These are phyloP conservation scores for Melinaea marsaeus DNA, from an alignment of 2,888 invertebrate species.

Conservation along the genomic window DNA sequence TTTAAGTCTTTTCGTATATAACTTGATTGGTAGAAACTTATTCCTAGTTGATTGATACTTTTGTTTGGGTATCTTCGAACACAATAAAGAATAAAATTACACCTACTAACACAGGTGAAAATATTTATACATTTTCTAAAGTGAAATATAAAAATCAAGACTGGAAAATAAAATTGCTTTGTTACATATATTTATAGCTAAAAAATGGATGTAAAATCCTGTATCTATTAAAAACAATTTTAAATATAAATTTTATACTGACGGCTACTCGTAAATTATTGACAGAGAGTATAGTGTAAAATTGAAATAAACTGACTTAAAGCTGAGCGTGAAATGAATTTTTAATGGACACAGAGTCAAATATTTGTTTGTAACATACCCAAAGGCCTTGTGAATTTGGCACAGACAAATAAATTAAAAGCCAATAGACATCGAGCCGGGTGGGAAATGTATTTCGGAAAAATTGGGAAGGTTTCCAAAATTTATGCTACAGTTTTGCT, in stretches of 20 bases:
- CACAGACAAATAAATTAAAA: conserved; percentile 65
- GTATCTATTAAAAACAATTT: neutral
- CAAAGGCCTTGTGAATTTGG: conserved; percentile 37
- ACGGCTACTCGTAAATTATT: conserved; percentile 16
- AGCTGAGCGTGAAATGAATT: conserved; percentile 26
- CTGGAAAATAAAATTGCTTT: neutral
- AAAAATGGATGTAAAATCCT: conserved; percentile 3
- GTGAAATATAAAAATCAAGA: too few relatives aligned
- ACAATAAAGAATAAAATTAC: too few relatives aligned
- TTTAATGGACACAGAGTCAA: conserved; percentile 31
- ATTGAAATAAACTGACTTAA: conserved; percentile 25
- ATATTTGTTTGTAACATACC: conserved; percentile 39
- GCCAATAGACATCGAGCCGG: conserved; percentile 50
- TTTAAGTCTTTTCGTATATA: conserved; percentile 57
- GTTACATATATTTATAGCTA: neutral
- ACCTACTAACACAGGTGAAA: too few relatives aligned
- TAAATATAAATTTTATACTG: conserved; percentile 4
- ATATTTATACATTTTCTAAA: too few relatives aligned
- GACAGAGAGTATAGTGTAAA: conserved; percentile 18
- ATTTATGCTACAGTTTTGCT: conserved; percentile 61
- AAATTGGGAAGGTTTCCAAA: conserved; percentile 56
- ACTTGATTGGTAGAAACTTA: conserved; percentile 66
- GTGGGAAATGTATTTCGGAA: conserved; percentile 47
- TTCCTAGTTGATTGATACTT: conserved; percentile 34
- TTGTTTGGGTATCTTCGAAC: conserved; percentile 14